phyloP scores from a whole-genome alignment of 2,113 vertebrate genomes.

The Cyanoderma ruficeps region DNA sequence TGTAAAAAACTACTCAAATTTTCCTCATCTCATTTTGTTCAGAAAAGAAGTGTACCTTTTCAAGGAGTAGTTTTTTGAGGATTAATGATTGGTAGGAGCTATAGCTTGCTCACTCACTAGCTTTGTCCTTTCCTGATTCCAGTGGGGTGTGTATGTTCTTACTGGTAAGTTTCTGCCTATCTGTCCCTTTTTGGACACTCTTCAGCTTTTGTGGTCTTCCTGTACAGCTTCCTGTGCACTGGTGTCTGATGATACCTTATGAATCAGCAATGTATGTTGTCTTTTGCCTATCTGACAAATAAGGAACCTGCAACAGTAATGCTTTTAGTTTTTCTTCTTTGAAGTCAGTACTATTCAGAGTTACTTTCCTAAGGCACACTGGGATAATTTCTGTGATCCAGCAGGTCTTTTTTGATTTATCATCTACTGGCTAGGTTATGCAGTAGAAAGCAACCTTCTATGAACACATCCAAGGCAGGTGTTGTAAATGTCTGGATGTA shows the following conservation, averaged over 20 bases:
- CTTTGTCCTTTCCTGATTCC: background rate
- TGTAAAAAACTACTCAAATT: background rate
- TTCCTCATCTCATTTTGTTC: background rate
- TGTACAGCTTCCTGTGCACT: conserved; percentile 35
- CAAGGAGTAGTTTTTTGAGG: background rate
- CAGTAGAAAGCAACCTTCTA: background rate
- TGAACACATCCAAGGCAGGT: background rate
- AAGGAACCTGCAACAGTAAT: background rate
- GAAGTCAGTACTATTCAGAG: background rate
- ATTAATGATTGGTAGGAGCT: background rate
- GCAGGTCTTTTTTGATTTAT: background rate
- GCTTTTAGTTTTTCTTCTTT: background rate
- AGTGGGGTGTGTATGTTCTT: background rate
- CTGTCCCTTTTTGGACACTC: background rate
- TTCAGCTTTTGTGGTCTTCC: conserved; percentile 48
- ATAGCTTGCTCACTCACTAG: background rate
- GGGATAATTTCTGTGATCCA: background rate
- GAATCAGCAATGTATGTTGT: conserved; percentile 39
- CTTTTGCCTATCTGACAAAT: background rate
- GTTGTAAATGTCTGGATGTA: background rate
- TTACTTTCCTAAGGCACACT: background rate
- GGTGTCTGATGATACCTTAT: conserved; percentile 6
- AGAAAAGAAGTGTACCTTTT: background rate
- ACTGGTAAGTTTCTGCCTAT: background rate
- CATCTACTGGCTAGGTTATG: background rate